These are phyloP conservation scores for Hipparchia sbordonii DNA, from an alignment of 2,888 invertebrate species.

Conservation along the genomic window DNA sequence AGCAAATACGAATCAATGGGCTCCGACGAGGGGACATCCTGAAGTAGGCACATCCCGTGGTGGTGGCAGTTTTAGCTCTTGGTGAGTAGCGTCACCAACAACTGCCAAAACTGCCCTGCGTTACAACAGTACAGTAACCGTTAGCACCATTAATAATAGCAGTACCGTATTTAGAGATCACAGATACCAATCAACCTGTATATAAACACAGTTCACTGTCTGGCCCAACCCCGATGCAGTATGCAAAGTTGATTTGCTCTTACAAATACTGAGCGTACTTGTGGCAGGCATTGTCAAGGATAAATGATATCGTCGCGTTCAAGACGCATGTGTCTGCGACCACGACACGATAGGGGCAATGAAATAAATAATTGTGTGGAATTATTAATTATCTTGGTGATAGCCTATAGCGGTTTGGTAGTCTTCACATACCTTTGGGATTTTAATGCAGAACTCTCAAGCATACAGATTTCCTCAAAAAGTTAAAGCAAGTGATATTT, in stretches of 20 bases:
- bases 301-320: conserved; percentile 69
- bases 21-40: too few relatives aligned
- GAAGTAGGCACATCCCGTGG: too few relatives aligned
- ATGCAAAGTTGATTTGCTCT: conserved; percentile 78
- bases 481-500: too few relatives aligned
- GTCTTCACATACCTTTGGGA: too few relatives aligned
- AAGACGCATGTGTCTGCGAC: conserved; percentile 63
- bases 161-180: neutral
- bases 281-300: conserved; percentile 56
- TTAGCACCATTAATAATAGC: too few relatives aligned
- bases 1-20: conserved; percentile 5
- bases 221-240: conserved; percentile 42
- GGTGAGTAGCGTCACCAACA: too few relatives aligned
- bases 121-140: too few relatives aligned
- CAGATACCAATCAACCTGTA: conserved; percentile 23
- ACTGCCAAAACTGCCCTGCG: too few relatives aligned
- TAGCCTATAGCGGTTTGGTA: too few relatives aligned
- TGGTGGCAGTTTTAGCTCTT: too few relatives aligned
- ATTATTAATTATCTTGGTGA: neutral
- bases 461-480: too few relatives aligned
- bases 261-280: conserved; percentile 47
- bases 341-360: conserved; percentile 56
- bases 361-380: conserved; percentile 63
- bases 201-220: conserved; percentile 32
- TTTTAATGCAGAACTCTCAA: too few relatives aligned